Evolutionary conservation across 2,113 vertebrate genomes (phyloP).

Genomic region (Sclerurus mexicanus): DNA sequence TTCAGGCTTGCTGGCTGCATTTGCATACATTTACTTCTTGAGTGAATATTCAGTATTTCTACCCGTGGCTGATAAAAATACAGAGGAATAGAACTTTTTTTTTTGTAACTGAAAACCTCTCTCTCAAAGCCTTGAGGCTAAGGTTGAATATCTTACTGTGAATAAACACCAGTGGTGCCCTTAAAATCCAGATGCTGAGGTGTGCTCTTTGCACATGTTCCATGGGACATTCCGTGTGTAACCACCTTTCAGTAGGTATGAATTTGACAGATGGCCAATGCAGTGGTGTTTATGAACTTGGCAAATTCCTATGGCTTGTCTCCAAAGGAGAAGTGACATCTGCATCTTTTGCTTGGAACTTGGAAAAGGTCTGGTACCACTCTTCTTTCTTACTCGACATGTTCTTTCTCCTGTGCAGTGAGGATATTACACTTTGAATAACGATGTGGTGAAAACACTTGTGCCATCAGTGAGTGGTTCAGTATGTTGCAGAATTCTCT

Average conservation of each 20-base stretch:
- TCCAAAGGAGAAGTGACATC: neutral
- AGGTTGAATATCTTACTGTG: neutral
- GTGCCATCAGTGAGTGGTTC: neutral
- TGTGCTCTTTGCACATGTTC: neutral
- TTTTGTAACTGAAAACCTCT: neutral
- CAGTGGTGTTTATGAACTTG: neutral
- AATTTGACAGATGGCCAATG: neutral
- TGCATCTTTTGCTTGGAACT: neutral
- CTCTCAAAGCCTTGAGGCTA: neutral
- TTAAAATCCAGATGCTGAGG: accelerated
- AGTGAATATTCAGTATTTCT: neutral
- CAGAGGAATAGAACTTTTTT: neutral
- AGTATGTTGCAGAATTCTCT: neutral
- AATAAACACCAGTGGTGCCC: neutral
- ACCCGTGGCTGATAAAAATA: neutral
- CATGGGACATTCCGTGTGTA: neutral
- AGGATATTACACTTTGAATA: neutral
- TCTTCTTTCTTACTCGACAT: neutral
- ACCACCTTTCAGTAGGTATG: neutral
- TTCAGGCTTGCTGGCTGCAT: conserved; percentile 35
- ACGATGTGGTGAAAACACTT: neutral
- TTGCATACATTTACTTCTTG: conserved; percentile 45
- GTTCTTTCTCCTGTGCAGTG: neutral
- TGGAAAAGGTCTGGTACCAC: neutral
- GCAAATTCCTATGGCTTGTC: neutral